phyloP scores from a whole-genome alignment of 2,797 vertebrate genomes.

The Oryzias sinensis region DNA sequence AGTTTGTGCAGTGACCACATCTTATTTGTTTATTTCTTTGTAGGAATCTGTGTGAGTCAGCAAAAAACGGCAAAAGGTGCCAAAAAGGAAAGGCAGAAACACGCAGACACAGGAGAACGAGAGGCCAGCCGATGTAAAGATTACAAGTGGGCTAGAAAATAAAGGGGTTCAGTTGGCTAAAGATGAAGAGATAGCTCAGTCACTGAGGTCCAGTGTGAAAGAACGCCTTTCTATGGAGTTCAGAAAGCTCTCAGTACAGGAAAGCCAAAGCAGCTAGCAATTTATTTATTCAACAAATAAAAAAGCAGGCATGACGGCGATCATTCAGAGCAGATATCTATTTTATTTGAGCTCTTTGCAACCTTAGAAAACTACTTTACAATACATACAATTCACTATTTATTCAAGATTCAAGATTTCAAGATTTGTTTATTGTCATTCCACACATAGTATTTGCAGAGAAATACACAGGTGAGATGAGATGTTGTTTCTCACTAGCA shows the following conservation, averaged over 20 bases:
- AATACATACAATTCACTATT: too few species aligned
- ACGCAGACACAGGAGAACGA: constrained; percentile 21
- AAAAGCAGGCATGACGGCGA: neutral
- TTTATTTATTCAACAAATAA: constrained; percentile 43
- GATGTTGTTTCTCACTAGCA: too few species aligned
- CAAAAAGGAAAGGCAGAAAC: constrained; percentile 18
- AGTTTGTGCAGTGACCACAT: neutral
- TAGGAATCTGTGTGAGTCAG: constrained; percentile 18
- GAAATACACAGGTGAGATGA: too few species aligned
- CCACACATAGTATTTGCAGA: too few species aligned
- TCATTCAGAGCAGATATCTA: neutral
- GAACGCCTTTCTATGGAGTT: constrained; percentile 53
- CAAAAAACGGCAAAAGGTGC: constrained; percentile 22
- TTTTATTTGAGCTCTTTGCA: too few species aligned
- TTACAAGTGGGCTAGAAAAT: constrained; percentile 39
- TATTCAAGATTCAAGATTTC: too few species aligned
- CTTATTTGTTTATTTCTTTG: neutral
- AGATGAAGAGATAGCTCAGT: constrained; percentile 59
- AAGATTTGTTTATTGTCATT: too few species aligned
- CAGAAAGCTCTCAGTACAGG: constrained; percentile 36
- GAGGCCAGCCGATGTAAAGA: constrained; percentile 49
- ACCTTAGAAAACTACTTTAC: too few species aligned
- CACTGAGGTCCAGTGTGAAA: constrained; percentile 42
- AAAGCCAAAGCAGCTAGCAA: neutral
- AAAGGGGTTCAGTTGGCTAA: constrained; percentile 31